Percentiles rank a stretch among this genome's conserved stretches.
Conservation (phyloP, 2,888 invertebrate genomes). For the Yponomeuta sedellus region DNA sequence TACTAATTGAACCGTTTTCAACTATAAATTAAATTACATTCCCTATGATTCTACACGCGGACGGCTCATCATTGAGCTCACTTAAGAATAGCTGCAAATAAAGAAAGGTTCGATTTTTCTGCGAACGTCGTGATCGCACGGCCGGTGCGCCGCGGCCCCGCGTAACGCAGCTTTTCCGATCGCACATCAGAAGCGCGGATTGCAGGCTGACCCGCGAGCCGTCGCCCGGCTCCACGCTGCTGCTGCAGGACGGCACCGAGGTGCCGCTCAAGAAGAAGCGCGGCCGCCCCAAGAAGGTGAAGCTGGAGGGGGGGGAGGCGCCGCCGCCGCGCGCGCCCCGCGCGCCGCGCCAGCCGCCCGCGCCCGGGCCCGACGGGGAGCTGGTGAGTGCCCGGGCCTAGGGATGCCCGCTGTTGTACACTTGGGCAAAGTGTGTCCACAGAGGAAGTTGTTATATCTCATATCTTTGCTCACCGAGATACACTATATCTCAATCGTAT, state of each 20-base stretch:
- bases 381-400: slow-evolving; percentile 10
- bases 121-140: background rate
- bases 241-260: slow-evolving; percentile 78
- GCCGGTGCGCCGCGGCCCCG: background rate
- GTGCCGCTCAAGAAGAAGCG: slow-evolving; percentile 90
- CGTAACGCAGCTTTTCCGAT: background rate
- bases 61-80: slow-evolving; percentile 49
- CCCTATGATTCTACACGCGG: too few relatives aligned
- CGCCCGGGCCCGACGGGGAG: slow-evolving; percentile 43
- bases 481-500: too few relatives aligned
- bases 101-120: background rate
- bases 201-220: slow-evolving; percentile 72
- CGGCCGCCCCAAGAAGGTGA: slow-evolving; percentile 92
- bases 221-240: slow-evolving; percentile 71
- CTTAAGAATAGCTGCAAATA: too few relatives aligned
- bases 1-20: too few relatives aligned
- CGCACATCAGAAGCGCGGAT: slow-evolving; percentile 22
- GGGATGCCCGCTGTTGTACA: too few relatives aligned
- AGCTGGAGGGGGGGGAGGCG: slow-evolving; percentile 80
- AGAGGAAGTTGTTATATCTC: too few relatives aligned
- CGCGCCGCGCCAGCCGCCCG: slow-evolving; percentile 52
- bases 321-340: slow-evolving; percentile 73
- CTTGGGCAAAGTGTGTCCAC: too few relatives aligned
- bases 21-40: too few relatives aligned
- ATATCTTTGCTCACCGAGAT: too few relatives aligned